Conservation (phyloP, 2,888 invertebrate species). For the Tenthredo livida region DNA sequence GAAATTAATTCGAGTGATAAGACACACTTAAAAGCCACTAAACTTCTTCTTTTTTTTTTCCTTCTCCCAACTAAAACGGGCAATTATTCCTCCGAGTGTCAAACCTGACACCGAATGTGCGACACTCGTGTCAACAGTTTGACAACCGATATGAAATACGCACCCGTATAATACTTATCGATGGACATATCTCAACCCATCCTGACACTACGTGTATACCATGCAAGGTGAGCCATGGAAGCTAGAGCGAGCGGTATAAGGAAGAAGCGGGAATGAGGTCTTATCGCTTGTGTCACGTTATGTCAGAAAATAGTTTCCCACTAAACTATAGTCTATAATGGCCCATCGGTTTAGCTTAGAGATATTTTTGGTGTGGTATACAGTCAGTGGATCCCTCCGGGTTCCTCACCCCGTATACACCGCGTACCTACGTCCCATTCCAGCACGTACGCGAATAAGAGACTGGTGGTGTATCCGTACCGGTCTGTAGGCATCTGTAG, state of each 20-base stretch:
- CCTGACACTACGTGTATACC: neutral
- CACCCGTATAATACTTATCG: neutral
- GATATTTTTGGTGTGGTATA: neutral
- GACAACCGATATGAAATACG: conserved; percentile 19
- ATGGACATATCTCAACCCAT: neutral
- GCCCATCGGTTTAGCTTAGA: neutral
- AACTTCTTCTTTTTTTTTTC: neutral
- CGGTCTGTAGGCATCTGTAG: conserved; percentile 43
- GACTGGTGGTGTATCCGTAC: conserved; percentile 43
- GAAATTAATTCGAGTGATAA: neutral
- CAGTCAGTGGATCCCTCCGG: neutral
- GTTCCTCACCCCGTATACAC: neutral
- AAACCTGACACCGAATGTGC: neutral
- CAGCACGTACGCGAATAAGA: conserved; percentile 25
- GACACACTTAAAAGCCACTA: neutral
- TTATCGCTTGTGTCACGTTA: neutral
- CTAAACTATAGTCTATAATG: neutral
- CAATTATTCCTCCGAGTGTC: neutral
- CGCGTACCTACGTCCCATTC: conserved; percentile 33
- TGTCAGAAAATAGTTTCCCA: neutral
- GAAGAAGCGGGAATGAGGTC: neutral
- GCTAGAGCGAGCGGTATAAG: neutral
- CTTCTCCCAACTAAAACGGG: neutral
- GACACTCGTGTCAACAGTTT: conserved; percentile 2
- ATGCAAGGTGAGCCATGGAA: neutral